These are phyloP conservation scores for Cacatua alba DNA, from an alignment of 2,113 vertebrate species.

Conservation along the genomic window DNA sequence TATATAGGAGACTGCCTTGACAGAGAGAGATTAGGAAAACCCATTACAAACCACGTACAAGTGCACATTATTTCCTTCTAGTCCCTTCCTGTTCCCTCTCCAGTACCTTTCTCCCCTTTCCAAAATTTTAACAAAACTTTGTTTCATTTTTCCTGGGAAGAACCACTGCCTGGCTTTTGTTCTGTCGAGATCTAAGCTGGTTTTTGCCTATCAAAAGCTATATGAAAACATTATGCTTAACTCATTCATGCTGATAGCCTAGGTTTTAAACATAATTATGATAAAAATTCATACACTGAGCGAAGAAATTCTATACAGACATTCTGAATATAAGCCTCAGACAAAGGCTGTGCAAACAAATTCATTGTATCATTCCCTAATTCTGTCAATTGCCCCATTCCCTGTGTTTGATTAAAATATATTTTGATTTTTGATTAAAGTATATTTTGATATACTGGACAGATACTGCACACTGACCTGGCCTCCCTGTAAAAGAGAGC, in stretches of 20 bases:
- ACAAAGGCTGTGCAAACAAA: neutral
- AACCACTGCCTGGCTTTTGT: neutral
- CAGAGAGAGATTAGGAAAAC: neutral
- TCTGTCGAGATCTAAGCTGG: neutral
- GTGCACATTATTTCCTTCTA: neutral
- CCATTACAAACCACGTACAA: neutral
- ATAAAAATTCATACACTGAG: neutral
- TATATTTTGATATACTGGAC: neutral
- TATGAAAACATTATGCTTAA: neutral
- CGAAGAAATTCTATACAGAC: neutral
- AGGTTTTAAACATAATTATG: neutral
- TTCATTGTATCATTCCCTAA: neutral
- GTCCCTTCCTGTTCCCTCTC: neutral
- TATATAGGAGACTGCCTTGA: neutral
- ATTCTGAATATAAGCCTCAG: neutral
- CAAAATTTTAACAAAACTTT: neutral
- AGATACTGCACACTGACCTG: too few species aligned
- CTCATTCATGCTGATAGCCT: fast-evolving
- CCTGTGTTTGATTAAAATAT: neutral
- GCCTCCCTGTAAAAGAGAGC: neutral
- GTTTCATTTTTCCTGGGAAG: neutral
- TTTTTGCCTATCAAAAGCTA: neutral
- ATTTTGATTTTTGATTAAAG: neutral
- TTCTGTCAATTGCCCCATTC: neutral
- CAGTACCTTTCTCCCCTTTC: neutral